A percentile compares a stretch with the other conserved stretches of the same genome.
Evolutionary conservation across 1,140 invertebrate genomes (phyloP).

Genomic region (Chlorops oryzae): DNA sequence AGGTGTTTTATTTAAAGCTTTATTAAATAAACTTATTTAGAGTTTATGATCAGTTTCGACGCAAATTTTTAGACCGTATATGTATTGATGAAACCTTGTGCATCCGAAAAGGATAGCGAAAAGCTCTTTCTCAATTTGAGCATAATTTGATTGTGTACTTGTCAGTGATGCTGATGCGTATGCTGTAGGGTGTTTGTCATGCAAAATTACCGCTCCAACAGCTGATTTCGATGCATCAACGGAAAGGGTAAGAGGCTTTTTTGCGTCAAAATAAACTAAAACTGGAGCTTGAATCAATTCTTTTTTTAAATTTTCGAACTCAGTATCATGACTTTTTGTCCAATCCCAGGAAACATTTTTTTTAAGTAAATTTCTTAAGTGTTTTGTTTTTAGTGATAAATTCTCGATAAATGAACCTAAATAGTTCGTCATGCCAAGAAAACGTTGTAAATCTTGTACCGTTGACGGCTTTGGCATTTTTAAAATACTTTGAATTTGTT

Average conservation of each 20-base stretch:
- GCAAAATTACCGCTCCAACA: slow-evolving; percentile 49
- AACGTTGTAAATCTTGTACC: not conserved
- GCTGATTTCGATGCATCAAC: slow-evolving; percentile 21
- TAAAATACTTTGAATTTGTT: not conserved
- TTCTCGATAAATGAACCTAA: not conserved
- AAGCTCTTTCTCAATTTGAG: not conserved
- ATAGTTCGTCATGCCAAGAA: slow-evolving; percentile 7
- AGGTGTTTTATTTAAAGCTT: no score
- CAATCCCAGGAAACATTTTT: not conserved
- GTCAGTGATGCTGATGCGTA: slow-evolving; percentile 30
- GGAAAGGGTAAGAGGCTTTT: not conserved
- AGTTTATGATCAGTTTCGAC: slow-evolving; percentile 2
- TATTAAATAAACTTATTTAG: slow-evolving; percentile 1
- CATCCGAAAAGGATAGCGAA: not conserved
- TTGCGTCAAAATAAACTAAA: not conserved
- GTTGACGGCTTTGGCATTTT: not conserved
- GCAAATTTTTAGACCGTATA: not conserved
- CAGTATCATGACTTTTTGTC: not conserved
- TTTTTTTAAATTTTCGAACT: not conserved
- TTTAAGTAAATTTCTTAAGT: not conserved
- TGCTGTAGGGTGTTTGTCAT: slow-evolving; percentile 30
- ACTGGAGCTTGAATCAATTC: not conserved
- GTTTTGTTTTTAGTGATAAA: slow-evolving; percentile 1
- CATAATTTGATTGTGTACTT: slow-evolving; percentile 2
- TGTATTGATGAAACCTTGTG: slow-evolving; percentile 5